Evolutionary conservation across 2,113 vertebrate species (phyloP), one percentile per base, ranked within the genome.

Genomic region (Beaufortia kweichowensis): DNA sequence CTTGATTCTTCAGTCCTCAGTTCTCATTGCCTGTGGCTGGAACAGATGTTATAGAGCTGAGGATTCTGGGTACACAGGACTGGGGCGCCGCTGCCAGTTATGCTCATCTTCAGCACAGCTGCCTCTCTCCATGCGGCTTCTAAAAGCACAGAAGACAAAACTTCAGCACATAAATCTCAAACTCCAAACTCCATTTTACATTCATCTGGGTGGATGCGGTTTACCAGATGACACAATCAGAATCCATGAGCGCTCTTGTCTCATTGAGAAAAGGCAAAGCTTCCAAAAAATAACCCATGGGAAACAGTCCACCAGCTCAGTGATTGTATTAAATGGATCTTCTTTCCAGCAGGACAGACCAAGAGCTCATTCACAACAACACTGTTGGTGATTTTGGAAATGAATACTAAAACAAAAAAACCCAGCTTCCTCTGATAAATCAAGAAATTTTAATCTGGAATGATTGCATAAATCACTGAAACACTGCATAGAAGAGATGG

Each of bases 11-110:
- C 35, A 39, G 29, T 79, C 62, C 62, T 75, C 62, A 39, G n/a
- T 68, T 73, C 48, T 78, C 79, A 80, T 63, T 75, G 82, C 84
- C 79, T 77, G 35, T 84, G 81, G 85, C 81, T 79, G 65, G 76
- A 84, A 79, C 85, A 87, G 84, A 79, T 85, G 85, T 85, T 80
- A 23, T 73, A 80, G 75, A n/a, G 41, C 72, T 76, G 57, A 69
- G 79, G 74, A 83, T 80, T 76, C 59, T 83, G 81, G 75, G 81
- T 79, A 79, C 63, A 41, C 65, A 72, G 48, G 29, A 48, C 79
- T 31, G 59, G 55, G 81, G 81, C 79, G 57, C 57, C 17, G 82
- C 83, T 80, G 77, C 74, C 78, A 84, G 82, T 79, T 79, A 79
- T 82, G 74, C 80, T 78, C 66, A 63, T 79, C 74, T 41, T 35